These are phyloP conservation scores for Drosophila fungiperda DNA, from an alignment of 2,888 invertebrate species.

Conservation along the genomic window DNA sequence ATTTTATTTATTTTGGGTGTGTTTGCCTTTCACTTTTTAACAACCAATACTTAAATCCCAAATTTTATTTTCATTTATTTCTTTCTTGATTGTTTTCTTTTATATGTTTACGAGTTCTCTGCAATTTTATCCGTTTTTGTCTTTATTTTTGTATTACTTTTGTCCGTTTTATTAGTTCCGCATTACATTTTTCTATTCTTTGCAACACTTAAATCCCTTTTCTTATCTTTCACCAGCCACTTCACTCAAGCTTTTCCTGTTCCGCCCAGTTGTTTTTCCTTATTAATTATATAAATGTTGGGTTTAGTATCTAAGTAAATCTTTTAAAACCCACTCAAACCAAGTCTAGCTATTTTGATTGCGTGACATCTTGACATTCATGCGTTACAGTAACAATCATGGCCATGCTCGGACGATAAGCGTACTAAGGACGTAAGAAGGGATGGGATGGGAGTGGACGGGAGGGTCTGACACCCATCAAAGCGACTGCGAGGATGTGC, in stretches of 20 bases:
- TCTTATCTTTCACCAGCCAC: constrained; percentile 8
- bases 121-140: not conserved
- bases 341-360: constrained; percentile 16
- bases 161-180: constrained; percentile 16
- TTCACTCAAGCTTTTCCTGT: constrained; percentile 11
- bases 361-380: constrained; percentile 41
- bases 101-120: not conserved
- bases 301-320: constrained; percentile 29
- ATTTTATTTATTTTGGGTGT: not conserved
- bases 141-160: constrained; percentile 1
- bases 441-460: not conserved
- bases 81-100: not conserved
- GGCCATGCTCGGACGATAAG: not conserved
- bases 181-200: constrained; percentile 14
- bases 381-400: constrained; percentile 78
- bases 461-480: not conserved
- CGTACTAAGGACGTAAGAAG: not conserved
- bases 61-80: not conserved
- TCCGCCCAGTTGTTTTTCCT: constrained; percentile 11
- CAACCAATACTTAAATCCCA: constrained; percentile 4
- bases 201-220: constrained; percentile 12
- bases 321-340: constrained; percentile 14
- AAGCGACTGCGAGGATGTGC: constrained; percentile 7
- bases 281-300: constrained; percentile 47
- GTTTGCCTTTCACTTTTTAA: not conserved